Conservation (phyloP, 1,140 invertebrate species). For the Drosophila ficusphila region DNA sequence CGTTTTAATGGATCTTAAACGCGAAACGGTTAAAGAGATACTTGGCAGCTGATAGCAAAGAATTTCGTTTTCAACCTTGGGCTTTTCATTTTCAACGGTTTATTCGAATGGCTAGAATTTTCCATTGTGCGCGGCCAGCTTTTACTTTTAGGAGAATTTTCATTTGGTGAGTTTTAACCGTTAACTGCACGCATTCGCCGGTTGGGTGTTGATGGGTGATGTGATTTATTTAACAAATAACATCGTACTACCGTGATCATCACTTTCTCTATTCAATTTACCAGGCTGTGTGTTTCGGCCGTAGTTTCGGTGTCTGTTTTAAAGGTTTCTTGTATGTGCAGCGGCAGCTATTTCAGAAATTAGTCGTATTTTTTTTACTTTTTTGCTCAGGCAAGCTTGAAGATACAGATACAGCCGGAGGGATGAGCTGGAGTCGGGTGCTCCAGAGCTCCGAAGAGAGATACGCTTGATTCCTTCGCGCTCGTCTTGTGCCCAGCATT, state of each 20-base stretch:
- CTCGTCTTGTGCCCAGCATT: constrained; percentile 74
- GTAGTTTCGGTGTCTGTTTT: constrained; percentile 55
- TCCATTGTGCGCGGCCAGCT: constrained; percentile 11
- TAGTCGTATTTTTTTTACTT: constrained; percentile 59
- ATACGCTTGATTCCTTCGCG: constrained; percentile 74
- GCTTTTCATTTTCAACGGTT: constrained; percentile 27
- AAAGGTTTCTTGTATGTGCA: constrained; percentile 32
- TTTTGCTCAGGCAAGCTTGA: constrained; percentile 66
- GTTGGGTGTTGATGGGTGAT: constrained; percentile 30
- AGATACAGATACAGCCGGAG: constrained; percentile 67
- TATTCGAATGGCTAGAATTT: constrained; percentile 26
- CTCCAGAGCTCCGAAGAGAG: no score
- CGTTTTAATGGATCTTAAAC: constrained; percentile 22
- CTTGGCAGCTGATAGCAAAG: constrained; percentile 11
- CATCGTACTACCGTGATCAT: constrained; percentile 65
- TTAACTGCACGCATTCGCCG: constrained; percentile 11
- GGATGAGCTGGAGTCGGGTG: constrained; percentile 37
- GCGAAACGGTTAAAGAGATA: constrained; percentile 21
- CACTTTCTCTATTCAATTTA: constrained; percentile 75
- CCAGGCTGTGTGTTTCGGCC: constrained; percentile 48
- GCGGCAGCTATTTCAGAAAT: constrained; percentile 69
- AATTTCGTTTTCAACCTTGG: constrained; percentile 6
- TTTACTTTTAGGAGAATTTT: constrained; percentile 51
- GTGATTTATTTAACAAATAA: constrained; percentile 74
- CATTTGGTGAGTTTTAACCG: constrained; percentile 11